Base-by-base conservation (phyloP, 2,113 vertebrate genomes). In the Vulpes lagopus region DNA sequence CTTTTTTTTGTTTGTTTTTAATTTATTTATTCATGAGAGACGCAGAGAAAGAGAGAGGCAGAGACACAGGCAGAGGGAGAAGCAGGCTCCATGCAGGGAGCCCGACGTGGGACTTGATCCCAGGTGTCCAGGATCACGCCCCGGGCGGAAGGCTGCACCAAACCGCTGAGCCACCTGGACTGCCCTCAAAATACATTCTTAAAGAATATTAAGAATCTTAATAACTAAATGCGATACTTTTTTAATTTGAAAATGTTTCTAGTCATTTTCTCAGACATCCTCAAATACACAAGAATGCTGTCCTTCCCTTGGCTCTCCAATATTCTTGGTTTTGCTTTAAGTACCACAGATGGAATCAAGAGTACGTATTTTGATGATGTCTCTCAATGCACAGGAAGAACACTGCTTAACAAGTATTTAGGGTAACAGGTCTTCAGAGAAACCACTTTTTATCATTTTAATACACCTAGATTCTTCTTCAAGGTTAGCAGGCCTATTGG, bases 141-240 rank as follows among this genome's bases (percentile, higher is more conserved):
- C 43, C 43, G 43, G 43, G 43, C 1, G 43, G 43, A 43, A 43
- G 43, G 5, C 43, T 5, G 43, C 43, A 43, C 43, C 43, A 43
- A 43, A 43, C 5, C 43, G 6, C 43, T 43, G 43, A 43, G 43
- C 43, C 43, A 43, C 43, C 6, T 43, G 43, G 43, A 43, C 43
- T 43, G 43, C 7, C n/a, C 51, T 94, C 27, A 84, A 94, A 79
- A 69, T 53, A 64, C 32, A 90, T 69, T 83, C 79, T 95, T 91
- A 69, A 88, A 80, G 32, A 91, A 93, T 53, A 88, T 0, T 1
- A 64, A 23, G 17, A 94, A 60, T 43, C 20, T 27, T 82, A 69
- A n/a, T 43, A 81, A 64, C 8, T 69, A 64, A 83, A 62, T 73
- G 53, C 93, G 86, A 35, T 55, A 73, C 5, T 60, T 84, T n/a